A percentile compares a stretch with the other conserved stretches of the same genome.
Evolutionary conservation across 2,888 invertebrate genomes (phyloP).

Genomic region (Plebejus anna): DNA sequence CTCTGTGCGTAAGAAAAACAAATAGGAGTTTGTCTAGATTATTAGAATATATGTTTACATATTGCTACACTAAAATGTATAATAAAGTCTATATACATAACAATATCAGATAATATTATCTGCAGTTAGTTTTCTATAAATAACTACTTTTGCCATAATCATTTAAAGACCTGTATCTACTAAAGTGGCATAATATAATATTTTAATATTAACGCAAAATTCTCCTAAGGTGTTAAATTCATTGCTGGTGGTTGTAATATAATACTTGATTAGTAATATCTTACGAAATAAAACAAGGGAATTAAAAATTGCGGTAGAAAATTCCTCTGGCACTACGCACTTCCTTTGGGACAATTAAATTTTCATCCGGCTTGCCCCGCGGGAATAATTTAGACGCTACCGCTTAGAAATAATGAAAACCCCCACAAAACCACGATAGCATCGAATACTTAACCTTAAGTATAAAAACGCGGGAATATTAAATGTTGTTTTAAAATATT

Average conservation of each 20-base stretch:
- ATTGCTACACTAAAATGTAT: no score
- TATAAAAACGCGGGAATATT: background rate
- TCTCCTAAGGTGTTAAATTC: background rate
- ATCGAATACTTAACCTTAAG: background rate
- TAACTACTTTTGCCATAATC: no score
- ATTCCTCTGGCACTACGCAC: slow-evolving; percentile 29
- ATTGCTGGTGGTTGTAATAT: background rate
- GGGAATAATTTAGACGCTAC: slow-evolving; percentile 29
- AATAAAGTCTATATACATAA: no score
- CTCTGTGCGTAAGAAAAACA: background rate
- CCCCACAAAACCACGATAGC: background rate
- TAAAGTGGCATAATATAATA: no score
- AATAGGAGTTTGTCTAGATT: no score
- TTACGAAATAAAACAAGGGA: background rate
- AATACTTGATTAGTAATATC: background rate
- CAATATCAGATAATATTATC: no score
- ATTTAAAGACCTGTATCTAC: no score
- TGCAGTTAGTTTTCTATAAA: no score
- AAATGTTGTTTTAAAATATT: background rate
- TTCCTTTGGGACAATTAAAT: slow-evolving; percentile 38
- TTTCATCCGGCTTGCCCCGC: slow-evolving; percentile 33
- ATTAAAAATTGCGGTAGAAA: background rate
- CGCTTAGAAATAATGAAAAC: slow-evolving; percentile 27
- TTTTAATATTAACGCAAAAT: background rate
- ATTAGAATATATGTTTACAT: no score